Conservation (phyloP, 1,140 invertebrate species). For the Gryllus bimaculatus region DNA sequence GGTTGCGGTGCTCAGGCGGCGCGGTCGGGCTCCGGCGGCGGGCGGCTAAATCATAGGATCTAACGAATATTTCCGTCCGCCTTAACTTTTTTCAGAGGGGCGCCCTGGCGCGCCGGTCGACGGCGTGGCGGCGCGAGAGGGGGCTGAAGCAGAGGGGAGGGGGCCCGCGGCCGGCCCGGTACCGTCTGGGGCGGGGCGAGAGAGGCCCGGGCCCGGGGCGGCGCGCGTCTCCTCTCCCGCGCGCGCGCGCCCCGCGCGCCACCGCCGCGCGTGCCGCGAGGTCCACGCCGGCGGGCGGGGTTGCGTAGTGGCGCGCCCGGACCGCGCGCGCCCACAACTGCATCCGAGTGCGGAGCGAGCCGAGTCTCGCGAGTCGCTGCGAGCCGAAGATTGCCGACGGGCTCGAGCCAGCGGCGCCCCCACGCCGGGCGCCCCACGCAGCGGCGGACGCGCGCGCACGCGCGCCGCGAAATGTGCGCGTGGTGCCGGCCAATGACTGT, state of each 20-base stretch:
- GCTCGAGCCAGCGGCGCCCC: too few species aligned
- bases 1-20: too few species aligned
- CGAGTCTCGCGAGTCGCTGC: neutral
- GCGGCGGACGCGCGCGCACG: too few species aligned
- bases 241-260: too few species aligned
- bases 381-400: too few species aligned
- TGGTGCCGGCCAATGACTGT: neutral
- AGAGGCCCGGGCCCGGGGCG: neutral
- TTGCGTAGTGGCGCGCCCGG: neutral
- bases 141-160: neutral
- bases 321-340: neutral
- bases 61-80: conserved; percentile 3
- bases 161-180: neutral
- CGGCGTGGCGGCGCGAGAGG: neutral
- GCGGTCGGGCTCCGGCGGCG: neutral
- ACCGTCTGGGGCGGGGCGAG: neutral
- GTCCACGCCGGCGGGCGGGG: neutral
- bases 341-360: neutral
- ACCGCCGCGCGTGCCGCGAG: neutral
- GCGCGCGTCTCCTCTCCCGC: too few species aligned
- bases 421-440: too few species aligned
- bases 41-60: neutral
- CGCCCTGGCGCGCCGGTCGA: neutral
- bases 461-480: neutral
- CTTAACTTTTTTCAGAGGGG: neutral